phyloP scores from a whole-genome alignment of 2,797 vertebrate genomes.

The Gallirallus australis region DNA sequence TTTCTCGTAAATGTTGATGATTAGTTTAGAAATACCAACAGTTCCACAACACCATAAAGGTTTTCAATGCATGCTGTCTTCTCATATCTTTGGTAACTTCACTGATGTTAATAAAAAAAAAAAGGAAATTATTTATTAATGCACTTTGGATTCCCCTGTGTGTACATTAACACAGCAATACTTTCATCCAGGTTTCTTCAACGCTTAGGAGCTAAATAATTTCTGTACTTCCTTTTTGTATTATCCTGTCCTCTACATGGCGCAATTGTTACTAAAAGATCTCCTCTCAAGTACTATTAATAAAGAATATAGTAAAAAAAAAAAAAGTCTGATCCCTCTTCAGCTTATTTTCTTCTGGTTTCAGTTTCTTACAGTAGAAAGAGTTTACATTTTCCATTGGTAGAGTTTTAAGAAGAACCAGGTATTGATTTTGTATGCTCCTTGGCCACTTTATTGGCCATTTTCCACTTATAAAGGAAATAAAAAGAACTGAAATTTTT shows the following conservation, averaged over 20 bases:
- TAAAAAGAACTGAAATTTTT: not conserved
- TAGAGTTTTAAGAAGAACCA: not conserved
- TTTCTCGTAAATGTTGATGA: not conserved
- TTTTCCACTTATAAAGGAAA: not conserved
- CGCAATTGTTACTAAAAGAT: not conserved
- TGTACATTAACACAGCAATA: not conserved
- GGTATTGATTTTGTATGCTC: not conserved
- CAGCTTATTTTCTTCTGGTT: not conserved
- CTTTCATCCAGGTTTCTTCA: not conserved
- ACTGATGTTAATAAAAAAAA: not conserved
- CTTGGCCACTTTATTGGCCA: not conserved
- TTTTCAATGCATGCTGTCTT: not conserved
- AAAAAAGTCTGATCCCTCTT: not conserved
- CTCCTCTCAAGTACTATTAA: not conserved
- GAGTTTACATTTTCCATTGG: not conserved
- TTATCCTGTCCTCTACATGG: not conserved
- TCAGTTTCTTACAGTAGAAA: not conserved
- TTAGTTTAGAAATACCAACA: not conserved
- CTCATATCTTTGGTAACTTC: not conserved
- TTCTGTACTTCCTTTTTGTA: not conserved
- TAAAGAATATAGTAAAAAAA: not conserved
- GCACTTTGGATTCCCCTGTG: not conserved
- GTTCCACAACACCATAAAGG: not conserved
- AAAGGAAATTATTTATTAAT: not conserved
- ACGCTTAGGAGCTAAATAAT: not conserved